Conservation (phyloP, 92 coral and sea anemone genomes). For the Diadumene lineata region DNA sequence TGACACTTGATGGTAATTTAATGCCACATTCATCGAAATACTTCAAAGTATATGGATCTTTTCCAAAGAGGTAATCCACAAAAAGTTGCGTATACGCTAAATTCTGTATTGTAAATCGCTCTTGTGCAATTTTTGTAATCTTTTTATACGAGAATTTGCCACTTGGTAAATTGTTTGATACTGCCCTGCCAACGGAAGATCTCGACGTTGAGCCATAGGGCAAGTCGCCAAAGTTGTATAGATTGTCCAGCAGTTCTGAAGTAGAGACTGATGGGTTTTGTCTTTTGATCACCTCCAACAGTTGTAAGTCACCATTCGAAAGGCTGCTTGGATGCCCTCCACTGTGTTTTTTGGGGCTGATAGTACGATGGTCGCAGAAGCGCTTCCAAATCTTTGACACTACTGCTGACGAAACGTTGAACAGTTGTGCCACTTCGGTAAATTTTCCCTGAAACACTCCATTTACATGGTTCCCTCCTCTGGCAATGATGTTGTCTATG, state of each 20-base stretch:
- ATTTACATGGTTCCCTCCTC: slow-evolving; percentile 44
- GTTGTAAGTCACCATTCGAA: slow-evolving; percentile 36
- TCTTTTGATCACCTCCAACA: slow-evolving; percentile 43
- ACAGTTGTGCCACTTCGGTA: slow-evolving; percentile 33
- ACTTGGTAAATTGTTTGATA: slow-evolving; percentile 37
- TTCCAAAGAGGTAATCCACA: slow-evolving; percentile 9
- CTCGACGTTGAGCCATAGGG: slow-evolving; percentile 26
- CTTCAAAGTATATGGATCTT: slow-evolving; percentile 24
- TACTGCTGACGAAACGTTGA: slow-evolving; percentile 41
- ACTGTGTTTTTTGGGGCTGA: slow-evolving; percentile 30
- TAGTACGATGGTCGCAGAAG: slow-evolving; percentile 34
- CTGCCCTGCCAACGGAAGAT: slow-evolving; percentile 26
- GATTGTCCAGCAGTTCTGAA: slow-evolving; percentile 31
- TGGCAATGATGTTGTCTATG: slow-evolving; percentile 37
- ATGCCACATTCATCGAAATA: slow-evolving; percentile 41
- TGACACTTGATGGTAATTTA: slow-evolving; percentile 5
- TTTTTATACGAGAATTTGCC: slow-evolving; percentile 7
- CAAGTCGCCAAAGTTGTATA: slow-evolving; percentile 44
- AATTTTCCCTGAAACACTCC: slow-evolving; percentile 16
- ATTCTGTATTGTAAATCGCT: not conserved
- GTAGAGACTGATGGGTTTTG: slow-evolving; percentile 37
- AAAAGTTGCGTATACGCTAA: slow-evolving; percentile 14
- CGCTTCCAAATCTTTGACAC: slow-evolving; percentile 50
- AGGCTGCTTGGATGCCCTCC: slow-evolving; percentile 43
- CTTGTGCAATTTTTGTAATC: not conserved